Evolutionary conservation across 2,797 vertebrate genomes (phyloP).

Genomic region (Australoheros facetus): DNA sequence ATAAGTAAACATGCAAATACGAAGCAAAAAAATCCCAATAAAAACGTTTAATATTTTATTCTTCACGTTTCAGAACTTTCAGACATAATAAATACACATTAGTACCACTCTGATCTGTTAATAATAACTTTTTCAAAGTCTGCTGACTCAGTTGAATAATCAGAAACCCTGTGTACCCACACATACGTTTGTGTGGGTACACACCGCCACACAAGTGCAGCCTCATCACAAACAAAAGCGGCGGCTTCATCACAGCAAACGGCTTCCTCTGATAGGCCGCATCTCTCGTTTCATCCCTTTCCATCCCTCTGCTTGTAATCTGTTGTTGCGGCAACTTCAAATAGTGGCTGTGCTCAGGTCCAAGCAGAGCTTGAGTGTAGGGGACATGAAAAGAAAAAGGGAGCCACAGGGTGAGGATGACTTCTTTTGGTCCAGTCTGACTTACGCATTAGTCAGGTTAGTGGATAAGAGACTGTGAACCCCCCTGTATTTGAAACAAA

Average conservation of each 20-base stretch:
- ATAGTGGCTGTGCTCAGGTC: conserved; percentile 58
- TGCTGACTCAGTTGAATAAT: conserved; percentile 17
- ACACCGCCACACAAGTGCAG: conserved; percentile 44
- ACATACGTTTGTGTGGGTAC: conserved; percentile 36
- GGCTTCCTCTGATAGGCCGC: conserved; percentile 56
- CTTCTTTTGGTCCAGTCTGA: conserved; percentile 19
- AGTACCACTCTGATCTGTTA: conserved; percentile 14
- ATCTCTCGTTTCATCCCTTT: conserved; percentile 54
- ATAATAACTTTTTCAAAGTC: conserved; percentile 31
- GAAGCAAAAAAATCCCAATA: neutral
- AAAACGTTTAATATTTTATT: conserved; percentile 46
- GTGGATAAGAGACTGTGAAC: neutral
- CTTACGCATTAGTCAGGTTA: conserved; percentile 6
- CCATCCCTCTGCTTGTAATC: conserved; percentile 46
- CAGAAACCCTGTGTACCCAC: conserved; percentile 30
- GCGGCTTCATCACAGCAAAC: conserved; percentile 54
- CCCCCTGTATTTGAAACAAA: neutral
- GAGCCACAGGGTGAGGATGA: conserved; percentile 10
- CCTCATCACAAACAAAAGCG: conserved; percentile 51
- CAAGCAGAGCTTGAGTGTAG: conserved; percentile 44
- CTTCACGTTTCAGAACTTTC: neutral
- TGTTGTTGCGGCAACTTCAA: conserved; percentile 56
- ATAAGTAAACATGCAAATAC: neutral
- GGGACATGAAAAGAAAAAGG: conserved; percentile 3
- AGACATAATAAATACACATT: conserved; percentile 30